Conservation (phyloP, 2,888 invertebrate species). For the Nymphalis urticae region DNA sequence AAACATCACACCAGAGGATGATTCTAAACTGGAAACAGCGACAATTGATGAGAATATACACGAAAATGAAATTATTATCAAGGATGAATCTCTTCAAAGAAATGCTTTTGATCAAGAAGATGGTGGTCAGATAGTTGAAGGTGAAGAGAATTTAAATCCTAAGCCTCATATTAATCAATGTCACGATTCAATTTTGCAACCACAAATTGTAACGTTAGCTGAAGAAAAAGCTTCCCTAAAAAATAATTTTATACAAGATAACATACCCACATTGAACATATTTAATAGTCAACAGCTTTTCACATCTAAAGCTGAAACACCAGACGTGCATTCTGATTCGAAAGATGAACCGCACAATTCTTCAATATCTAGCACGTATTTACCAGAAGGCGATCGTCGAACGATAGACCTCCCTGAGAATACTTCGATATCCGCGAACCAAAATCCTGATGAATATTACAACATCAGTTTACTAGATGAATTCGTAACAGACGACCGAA, state of each 20-base stretch:
- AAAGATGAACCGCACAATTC: slow-evolving; percentile 24
- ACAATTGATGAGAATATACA: slow-evolving; percentile 8
- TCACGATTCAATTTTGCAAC: not conserved
- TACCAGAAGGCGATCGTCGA: not conserved
- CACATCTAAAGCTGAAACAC: not conserved
- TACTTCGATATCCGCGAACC: slow-evolving; percentile 40
- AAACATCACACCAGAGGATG: slow-evolving; percentile 22
- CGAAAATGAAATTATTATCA: slow-evolving; percentile 17
- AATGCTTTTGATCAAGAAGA: slow-evolving; percentile 1
- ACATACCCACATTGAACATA: slow-evolving; percentile 5
- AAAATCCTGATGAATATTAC: slow-evolving; percentile 40
- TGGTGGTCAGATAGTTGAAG: not conserved
- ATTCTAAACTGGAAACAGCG: slow-evolving; percentile 15
- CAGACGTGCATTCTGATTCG: not conserved
- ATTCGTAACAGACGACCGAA: not conserved
- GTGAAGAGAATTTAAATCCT: slow-evolving; percentile 7
- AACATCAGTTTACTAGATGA: slow-evolving; percentile 13
- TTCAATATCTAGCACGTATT: slow-evolving; percentile 32
- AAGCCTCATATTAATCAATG: slow-evolving; percentile 11
- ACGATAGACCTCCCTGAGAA: slow-evolving; percentile 14
- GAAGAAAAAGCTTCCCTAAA: not conserved
- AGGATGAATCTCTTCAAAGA: slow-evolving; percentile 21
- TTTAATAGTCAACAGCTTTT: slow-evolving; percentile 8
- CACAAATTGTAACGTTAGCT: not conserved
- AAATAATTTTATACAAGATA: slow-evolving; percentile 7